phyloP scores from a whole-genome alignment of 2,113 vertebrate species.

The Columba janthina region DNA sequence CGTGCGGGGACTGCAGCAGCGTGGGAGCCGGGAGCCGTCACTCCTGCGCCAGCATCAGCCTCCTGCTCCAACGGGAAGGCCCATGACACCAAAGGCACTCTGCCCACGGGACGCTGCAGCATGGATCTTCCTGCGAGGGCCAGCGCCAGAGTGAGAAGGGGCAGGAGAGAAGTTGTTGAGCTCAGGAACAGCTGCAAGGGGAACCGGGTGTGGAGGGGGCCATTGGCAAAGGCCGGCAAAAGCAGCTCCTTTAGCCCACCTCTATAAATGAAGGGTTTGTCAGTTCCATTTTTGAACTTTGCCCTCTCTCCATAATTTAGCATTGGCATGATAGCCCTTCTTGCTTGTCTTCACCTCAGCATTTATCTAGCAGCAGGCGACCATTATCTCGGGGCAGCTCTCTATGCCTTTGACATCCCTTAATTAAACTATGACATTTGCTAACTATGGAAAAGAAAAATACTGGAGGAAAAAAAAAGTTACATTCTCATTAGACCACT shows the following conservation, averaged over 20 bases:
- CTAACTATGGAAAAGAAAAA: conserved; percentile 40
- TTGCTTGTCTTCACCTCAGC: conserved; percentile 50
- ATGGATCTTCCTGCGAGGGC: neutral
- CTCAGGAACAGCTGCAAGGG: neutral
- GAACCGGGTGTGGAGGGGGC: neutral
- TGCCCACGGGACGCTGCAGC: rapidly evolving
- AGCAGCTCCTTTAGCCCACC: neutral
- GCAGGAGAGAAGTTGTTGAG: neutral
- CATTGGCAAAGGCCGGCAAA: neutral
- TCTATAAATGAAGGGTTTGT: neutral
- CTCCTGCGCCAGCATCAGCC: neutral
- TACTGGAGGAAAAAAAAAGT: neutral
- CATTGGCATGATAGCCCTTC: neutral
- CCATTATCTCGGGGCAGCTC: conserved; percentile 35
- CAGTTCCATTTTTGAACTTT: neutral
- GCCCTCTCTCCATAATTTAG: conserved; percentile 8
- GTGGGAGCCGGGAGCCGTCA: neutral
- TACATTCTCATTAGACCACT: conserved; percentile 39
- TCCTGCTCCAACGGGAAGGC: neutral
- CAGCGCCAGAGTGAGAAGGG: neutral
- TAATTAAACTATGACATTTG: conserved; percentile 69
- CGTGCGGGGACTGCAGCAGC: neutral
- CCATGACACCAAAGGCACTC: no score
- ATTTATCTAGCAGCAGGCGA: conserved; percentile 49
- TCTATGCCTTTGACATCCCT: conserved; percentile 58